Percentiles rank a stretch among this genome's conserved stretches.
phyloP scores from a whole-genome alignment of 2,113 vertebrate genomes.

The Phoenicopterus ruber region DNA sequence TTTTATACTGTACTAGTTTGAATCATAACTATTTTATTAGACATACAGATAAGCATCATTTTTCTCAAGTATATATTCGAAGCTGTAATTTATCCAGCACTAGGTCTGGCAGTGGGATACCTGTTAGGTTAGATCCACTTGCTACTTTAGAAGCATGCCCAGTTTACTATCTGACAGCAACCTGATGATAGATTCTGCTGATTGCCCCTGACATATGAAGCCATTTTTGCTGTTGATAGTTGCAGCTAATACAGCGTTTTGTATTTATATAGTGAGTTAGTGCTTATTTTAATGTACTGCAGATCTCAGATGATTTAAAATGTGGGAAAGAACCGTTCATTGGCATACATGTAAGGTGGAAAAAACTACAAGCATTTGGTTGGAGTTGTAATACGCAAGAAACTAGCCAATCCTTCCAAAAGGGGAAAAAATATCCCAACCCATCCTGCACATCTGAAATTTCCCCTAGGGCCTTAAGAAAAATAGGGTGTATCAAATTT shows the following conservation, averaged over 20 bases:
- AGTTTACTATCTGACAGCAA: neutral
- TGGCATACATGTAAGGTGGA: neutral
- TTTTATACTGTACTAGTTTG: neutral
- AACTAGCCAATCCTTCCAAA: slow-evolving; percentile 27
- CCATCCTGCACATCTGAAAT: neutral
- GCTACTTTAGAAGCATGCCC: neutral
- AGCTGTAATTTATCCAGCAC: neutral
- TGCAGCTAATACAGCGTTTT: neutral
- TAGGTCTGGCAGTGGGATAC: neutral
- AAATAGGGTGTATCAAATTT: slow-evolving; percentile 21
- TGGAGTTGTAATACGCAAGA: neutral
- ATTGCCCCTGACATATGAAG: neutral
- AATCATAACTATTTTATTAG: neutral
- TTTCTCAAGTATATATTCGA: neutral
- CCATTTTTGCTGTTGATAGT: neutral
- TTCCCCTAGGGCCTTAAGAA: neutral
- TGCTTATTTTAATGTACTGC: neutral
- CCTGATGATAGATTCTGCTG: neutral
- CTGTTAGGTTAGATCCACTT: neutral
- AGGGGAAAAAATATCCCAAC: neutral
- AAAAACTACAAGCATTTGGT: slow-evolving; percentile 29
- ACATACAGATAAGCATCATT: neutral
- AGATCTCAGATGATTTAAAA: slow-evolving; percentile 29
- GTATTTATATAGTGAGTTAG: neutral
- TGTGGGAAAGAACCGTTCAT: slow-evolving; percentile 19